Evolutionary conservation across 2,888 invertebrate genomes (phyloP).

Genomic region (Epinotia brunnichana): DNA sequence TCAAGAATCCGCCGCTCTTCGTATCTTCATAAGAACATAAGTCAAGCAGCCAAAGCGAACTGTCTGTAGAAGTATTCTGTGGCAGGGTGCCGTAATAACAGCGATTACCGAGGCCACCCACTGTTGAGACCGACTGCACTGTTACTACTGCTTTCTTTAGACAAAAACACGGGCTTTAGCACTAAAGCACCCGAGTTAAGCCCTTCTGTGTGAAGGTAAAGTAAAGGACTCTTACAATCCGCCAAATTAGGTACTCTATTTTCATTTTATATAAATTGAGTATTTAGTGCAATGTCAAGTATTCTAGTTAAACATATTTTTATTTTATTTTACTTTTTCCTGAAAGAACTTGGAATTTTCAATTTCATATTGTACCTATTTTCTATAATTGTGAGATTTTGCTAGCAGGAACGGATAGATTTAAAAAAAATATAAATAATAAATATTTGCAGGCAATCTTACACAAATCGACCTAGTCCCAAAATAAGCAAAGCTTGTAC

Average conservation of each 20-base stretch:
- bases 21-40: neutral
- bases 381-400: neutral
- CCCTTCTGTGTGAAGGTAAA: constrained; percentile 8
- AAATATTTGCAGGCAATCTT: too few relatives aligned
- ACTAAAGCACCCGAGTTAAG: neutral
- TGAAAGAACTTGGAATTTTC: neutral
- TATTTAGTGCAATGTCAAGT: constrained; percentile 17
- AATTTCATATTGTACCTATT: neutral
- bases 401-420: too few relatives aligned
- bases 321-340: neutral
- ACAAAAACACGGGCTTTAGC: constrained; percentile 33
- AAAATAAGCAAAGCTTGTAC: too few relatives aligned
- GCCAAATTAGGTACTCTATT: constrained; percentile 38
- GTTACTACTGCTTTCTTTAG: constrained; percentile 46
- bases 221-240: constrained; percentile 31
- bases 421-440: too few relatives aligned
- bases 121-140: constrained; percentile 54
- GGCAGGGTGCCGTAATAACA: constrained; percentile 55
- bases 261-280: constrained; percentile 34
- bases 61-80: constrained; percentile 28
- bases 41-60: constrained; percentile 4
- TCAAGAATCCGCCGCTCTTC: neutral
- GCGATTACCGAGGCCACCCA: constrained; percentile 66
- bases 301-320: neutral
- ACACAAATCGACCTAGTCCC: too few relatives aligned